phyloP scores from a whole-genome alignment of 2,797 vertebrate genomes.

The Myotis pilosus region DNA sequence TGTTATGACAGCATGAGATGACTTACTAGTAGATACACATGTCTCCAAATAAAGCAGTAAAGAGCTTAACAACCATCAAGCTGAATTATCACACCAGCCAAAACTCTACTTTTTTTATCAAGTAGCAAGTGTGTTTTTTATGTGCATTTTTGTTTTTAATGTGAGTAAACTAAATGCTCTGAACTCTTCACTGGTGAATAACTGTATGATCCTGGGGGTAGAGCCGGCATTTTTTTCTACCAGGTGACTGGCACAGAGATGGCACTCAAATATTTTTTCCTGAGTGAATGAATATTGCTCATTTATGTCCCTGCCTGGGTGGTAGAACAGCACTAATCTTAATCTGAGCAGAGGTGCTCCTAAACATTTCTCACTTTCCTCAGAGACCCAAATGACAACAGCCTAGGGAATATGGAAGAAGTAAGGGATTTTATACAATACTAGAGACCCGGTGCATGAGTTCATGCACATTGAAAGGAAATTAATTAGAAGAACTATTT shows the following conservation, averaged over 20 bases:
- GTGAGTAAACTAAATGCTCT: neutral
- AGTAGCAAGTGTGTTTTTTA: neutral
- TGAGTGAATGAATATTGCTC: neutral
- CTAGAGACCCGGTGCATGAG: too few species aligned
- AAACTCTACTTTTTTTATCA: neutral
- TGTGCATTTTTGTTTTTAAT: neutral
- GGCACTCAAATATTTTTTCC: neutral
- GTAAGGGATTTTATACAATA: neutral
- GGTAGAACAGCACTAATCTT: neutral
- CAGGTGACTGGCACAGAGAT: neutral
- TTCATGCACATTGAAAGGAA: too few species aligned
- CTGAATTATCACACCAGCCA: neutral
- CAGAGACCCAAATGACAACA: neutral
- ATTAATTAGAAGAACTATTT: too few species aligned
- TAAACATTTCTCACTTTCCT: neutral
- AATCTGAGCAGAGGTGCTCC: neutral
- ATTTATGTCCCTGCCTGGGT: neutral
- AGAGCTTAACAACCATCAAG: neutral
- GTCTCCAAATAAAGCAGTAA: neutral
- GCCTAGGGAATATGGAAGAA: neutral
- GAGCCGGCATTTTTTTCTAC: neutral
- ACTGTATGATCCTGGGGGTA: neutral
- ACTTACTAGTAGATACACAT: neutral
- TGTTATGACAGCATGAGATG: neutral
- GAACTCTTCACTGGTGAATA: neutral